A percentile compares a stretch with the other conserved stretches of the same genome.
Conservation (phyloP, 2,797 vertebrate genomes). For the Galaxias olidus region DNA sequence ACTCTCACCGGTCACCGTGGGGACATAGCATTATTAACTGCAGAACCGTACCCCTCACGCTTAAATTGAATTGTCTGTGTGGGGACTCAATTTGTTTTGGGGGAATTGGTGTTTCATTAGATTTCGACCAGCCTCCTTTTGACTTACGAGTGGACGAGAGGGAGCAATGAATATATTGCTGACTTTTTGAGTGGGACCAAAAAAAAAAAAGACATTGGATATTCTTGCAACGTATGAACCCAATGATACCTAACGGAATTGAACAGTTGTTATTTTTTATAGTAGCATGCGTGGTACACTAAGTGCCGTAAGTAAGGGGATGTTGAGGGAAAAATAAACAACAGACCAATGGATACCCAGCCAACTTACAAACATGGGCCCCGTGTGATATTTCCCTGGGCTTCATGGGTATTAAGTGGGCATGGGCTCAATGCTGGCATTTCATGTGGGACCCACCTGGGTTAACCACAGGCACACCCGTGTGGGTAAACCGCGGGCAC, state of each 20-base stretch:
- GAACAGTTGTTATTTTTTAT: background rate
- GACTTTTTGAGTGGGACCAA: background rate
- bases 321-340: background rate
- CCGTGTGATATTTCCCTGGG: too few species aligned
- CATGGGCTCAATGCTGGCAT: too few species aligned
- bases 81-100: conserved; percentile 55
- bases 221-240: too few species aligned
- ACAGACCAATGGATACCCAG: background rate
- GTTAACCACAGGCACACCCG: too few species aligned
- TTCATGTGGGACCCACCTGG: too few species aligned
- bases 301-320: background rate
- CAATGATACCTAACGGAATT: background rate
- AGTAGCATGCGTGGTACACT: too few species aligned
- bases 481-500: too few species aligned
- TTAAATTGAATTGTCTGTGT: conserved; percentile 51
- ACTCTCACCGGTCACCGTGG: conserved; percentile 17
- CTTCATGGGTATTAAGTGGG: too few species aligned
- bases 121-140: conserved; percentile 54
- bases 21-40: conserved; percentile 47
- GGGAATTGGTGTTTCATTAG: conserved; percentile 57
- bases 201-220: background rate
- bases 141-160: conserved; percentile 27
- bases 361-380: too few species aligned
- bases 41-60: conserved; percentile 30
- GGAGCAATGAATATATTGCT: conserved; percentile 19